These are phyloP conservation scores for Bubo bubo DNA, from an alignment of 2,113 vertebrate genomes.

Conservation along the genomic window DNA sequence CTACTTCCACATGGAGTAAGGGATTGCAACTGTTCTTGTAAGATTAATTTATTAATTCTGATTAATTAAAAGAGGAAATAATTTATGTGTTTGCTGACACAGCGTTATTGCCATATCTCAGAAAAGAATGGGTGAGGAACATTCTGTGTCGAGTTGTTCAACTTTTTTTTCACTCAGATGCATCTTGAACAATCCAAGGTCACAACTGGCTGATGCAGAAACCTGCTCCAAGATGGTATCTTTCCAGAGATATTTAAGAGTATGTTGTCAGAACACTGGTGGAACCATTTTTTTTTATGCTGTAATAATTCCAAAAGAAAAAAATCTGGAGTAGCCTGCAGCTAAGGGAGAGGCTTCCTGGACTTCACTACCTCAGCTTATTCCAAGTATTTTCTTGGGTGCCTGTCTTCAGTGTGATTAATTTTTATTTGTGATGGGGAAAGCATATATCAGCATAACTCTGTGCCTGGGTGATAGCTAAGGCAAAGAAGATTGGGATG, in stretches of 20 bases:
- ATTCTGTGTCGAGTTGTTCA: background rate
- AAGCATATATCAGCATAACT: background rate
- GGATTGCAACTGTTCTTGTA: background rate
- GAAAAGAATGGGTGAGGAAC: background rate
- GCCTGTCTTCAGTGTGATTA: background rate
- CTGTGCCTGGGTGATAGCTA: background rate
- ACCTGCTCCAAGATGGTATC: background rate
- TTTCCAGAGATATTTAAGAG: background rate
- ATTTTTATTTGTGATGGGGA: background rate
- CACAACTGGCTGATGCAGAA: background rate
- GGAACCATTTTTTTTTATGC: background rate
- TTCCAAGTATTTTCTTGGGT: slow-evolving; percentile 2
- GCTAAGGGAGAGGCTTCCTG: background rate
- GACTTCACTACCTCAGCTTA: background rate
- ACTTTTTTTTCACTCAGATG: background rate
- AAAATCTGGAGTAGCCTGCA: background rate
- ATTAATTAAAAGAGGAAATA: background rate
- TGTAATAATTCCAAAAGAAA: background rate
- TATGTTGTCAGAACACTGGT: background rate
- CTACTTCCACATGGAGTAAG: background rate
- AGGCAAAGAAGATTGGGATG: background rate
- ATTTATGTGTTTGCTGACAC: background rate
- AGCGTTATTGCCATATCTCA: background rate
- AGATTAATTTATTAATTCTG: background rate
- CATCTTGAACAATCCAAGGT: background rate